Evolutionary conservation across 2,797 vertebrate species (phyloP), one percentile per base, ranked within the genome.

Genomic region (Oreochromis mossambicus): DNA sequence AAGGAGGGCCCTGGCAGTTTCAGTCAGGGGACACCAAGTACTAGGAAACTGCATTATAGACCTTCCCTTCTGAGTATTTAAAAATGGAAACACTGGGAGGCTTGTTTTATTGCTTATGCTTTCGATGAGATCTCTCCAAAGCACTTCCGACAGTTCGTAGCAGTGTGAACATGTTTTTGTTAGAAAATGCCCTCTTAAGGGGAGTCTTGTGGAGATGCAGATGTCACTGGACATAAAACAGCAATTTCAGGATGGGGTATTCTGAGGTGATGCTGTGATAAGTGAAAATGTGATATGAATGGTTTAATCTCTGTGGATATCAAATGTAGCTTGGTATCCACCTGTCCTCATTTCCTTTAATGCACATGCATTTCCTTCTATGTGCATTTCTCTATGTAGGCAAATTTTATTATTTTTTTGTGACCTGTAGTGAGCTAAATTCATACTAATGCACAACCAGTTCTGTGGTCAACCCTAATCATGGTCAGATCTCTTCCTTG

Each of bases 21-120:
- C 70, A 89, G 92, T 58, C 88, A 77, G 87, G 91, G 86, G 87
- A 93, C 85, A 51, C 48, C 76, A 63, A 92, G 90, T 92, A 94
- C 87, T 75, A 92, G 90, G 86, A 95, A 95, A 95, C 55, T 94
- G 90, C 92, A 95, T 96, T 95, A 95, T 81, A 80, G 84, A 80
- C 17, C 9, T 41, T 88, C 86, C 90, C 92, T 80, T 92, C 6
- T 14, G 93, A 93, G 94, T 92, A 88, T 94, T 94, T 95, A 91
- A 95, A 95, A 94, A 95, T 92, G 89, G 92, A 94, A 94, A 94
- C 84, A 90, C 86, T 83, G 80, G 85, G 80, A 83, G 92, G 87
- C 84, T 87, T 6, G 77, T 90, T 88, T 92, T 89, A 89, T 90
- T 81, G 89, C 82, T 63, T 52, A 26, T 54, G 86, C 83, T 77